Evolutionary conservation across 1,140 invertebrate genomes (phyloP).

Genomic region (Nylanderia fulva): DNA sequence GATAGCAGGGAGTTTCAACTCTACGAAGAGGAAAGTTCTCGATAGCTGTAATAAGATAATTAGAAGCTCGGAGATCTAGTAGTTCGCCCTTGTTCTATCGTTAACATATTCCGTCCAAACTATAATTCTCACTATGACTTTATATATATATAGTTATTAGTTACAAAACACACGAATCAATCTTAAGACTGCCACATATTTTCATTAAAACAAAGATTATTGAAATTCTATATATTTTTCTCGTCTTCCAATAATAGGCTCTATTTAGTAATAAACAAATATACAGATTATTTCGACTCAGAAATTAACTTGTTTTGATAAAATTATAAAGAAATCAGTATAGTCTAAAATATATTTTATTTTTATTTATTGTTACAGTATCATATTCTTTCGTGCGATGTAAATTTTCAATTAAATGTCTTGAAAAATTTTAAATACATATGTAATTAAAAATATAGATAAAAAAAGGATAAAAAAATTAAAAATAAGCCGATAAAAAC

Average conservation of each 20-base stretch:
- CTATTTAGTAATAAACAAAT: no score
- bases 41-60: constrained; percentile 62
- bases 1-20: constrained; percentile 56
- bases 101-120: constrained; percentile 28
- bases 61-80: constrained; percentile 44
- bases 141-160: background rate
- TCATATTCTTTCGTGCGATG: background rate
- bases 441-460: background rate
- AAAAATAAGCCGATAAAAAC: background rate
- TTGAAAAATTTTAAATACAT: background rate
- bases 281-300: background rate
- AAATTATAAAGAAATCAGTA: no score
- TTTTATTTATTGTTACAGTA: background rate
- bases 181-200: background rate
- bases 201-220: background rate
- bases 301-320: no score
- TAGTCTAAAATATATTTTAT: no score
- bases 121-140: constrained; percentile 8
- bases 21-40: constrained; percentile 58
- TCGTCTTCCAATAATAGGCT: no score
- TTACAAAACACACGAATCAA: background rate
- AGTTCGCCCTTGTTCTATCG: constrained; percentile 23
- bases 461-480: background rate
- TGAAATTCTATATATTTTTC: background rate
- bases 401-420: background rate